A percentile compares a stretch with the other conserved stretches of the same genome.
Evolutionary conservation across 2,113 vertebrate species (phyloP).

Genomic region (Noturus placidus): DNA sequence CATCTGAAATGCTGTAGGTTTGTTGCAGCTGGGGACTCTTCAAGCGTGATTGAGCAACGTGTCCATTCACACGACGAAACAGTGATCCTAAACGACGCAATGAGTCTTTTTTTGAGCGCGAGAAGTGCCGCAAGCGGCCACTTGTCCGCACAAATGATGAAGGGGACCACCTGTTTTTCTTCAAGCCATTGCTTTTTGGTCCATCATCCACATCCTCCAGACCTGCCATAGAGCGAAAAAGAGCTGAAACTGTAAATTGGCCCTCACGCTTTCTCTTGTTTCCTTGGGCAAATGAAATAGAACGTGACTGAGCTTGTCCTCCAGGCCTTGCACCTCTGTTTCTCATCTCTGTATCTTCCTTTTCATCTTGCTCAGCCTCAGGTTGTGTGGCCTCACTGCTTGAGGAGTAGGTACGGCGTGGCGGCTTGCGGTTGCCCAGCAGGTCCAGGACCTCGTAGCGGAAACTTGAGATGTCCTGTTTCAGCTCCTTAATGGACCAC

Average conservation of each 20-base stretch:
- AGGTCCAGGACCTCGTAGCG: conserved; percentile 88
- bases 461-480: conserved; percentile 90
- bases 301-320: conserved; percentile 7
- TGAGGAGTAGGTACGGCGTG: conserved; percentile 81
- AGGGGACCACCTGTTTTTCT: conserved; percentile 64
- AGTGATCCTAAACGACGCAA: conserved; percentile 82
- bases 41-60: conserved; percentile 67
- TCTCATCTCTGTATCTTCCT: conserved; percentile 56
- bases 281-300: conserved; percentile 38
- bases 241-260: conserved; percentile 75
- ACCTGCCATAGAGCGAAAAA: conserved; percentile 80
- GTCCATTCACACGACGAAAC: conserved; percentile 84
- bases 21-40: conserved; percentile 63
- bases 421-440: conserved; percentile 82
- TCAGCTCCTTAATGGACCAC: conserved; percentile 76
- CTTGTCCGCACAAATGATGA: conserved; percentile 63
- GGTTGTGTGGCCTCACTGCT: conserved; percentile 84
- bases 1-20: conserved; percentile 83
- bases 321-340: conserved; percentile 53
- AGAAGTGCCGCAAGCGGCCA: conserved; percentile 72
- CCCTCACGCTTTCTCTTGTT: conserved; percentile 72
- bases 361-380: conserved; percentile 67
- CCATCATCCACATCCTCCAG: conserved; percentile 67
- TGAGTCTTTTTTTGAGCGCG: conserved; percentile 80
- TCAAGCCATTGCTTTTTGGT: conserved; percentile 79